Base-by-base conservation (phyloP, 92 coral and sea anemone genomes). In the Parazoanthus swiftii region DNA sequence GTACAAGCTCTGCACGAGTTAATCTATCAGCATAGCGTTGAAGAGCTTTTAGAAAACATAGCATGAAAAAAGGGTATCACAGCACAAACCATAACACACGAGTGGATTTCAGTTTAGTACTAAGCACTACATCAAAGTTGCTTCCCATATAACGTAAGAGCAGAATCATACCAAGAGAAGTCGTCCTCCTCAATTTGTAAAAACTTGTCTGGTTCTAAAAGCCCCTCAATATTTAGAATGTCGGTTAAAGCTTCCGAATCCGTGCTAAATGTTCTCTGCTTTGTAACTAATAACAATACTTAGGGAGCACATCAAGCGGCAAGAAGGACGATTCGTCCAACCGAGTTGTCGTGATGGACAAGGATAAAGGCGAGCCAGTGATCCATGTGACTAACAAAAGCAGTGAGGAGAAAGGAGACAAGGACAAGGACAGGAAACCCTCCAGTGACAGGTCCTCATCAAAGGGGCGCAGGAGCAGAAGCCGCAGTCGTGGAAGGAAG, bases 361-460 rank as follows among this genome's bases (percentile, higher is more conserved):
- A 91, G 85, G 92, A 88, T 65, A 94, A 91, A 85, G 93, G 91
- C 71, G 94, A 92, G 77, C 90, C 90, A 3, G 90, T 80, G 46
- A 86, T 91, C 79, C 88, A 80, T 6, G 94, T 82, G 16, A 44
- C 93, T 10, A 86, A 89, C 80, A 94, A 93, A 36, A 56, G 92
- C 25, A 85, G 88, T 43, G 94, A 94, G 76, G 93, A 94, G 65
- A 92, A 93, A 54, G 89, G 81, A 70, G 94, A 76, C 46, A 89
- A 89, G 68, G 65, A 79, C 23, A 73, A 85, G 23, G 90, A 90
- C 54, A 90, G 86, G 86, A 90, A 90, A 46, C 78, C 90, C 8
- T 48, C 92, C 0, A 86, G 89, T 77, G 86, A 70, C 74, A 85
- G 79, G 43, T 85, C 91, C 54, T 79, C 90, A 8, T 74, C 91